Conservation (phyloP, 2,888 invertebrate species). For the Lepas anatifera region DNA sequence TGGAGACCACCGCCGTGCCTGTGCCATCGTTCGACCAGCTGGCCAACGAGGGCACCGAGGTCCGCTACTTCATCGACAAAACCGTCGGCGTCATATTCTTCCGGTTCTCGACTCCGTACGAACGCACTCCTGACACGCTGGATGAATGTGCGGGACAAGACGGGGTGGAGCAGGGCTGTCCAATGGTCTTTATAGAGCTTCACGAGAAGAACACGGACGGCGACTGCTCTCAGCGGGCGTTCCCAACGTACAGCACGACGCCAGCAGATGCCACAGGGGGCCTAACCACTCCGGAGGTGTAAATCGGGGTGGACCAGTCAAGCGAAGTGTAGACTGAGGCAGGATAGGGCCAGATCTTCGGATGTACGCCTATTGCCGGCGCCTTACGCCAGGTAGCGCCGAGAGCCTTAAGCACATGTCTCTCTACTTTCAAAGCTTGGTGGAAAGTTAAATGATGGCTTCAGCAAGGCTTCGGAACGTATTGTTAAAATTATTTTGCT, state of each 20-base stretch:
- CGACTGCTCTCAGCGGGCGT: not conserved
- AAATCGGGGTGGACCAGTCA: too few species aligned
- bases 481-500: too few species aligned
- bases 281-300: not conserved
- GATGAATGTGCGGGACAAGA: not conserved
- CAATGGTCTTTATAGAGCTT: not conserved
- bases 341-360: too few species aligned
- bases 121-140: not conserved
- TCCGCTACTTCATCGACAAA: not conserved
- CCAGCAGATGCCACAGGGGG: not conserved
- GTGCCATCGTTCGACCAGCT: not conserved
- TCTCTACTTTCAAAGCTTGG: too few species aligned
- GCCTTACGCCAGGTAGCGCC: too few species aligned
- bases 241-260: not conserved
- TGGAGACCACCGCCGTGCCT: not conserved
- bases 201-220: not conserved
- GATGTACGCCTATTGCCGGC: too few species aligned
- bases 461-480: too few species aligned
- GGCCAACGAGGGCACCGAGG: not conserved
- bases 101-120: not conserved
- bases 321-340: too few species aligned
- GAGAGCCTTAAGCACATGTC: too few species aligned
- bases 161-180: not conserved
- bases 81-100: not conserved
- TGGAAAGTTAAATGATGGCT: too few species aligned